Percentiles rank a stretch among this genome's conserved stretches.
phyloP scores from a whole-genome alignment of 2,113 vertebrate species.

The Tympanuchus pallidicinctus region DNA sequence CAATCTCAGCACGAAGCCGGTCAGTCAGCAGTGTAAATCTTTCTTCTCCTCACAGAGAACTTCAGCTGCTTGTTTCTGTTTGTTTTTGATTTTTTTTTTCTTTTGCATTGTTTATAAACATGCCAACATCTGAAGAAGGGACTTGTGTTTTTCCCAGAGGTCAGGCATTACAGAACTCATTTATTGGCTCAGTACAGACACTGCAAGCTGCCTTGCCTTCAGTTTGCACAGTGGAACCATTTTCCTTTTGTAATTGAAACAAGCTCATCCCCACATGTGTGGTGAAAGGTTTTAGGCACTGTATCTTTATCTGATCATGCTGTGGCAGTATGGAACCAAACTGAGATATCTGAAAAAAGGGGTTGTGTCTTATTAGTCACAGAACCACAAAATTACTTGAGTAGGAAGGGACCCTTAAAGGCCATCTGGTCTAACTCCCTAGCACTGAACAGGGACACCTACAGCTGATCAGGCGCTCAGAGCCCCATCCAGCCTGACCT shows the following conservation, averaged over 20 bases:
- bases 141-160: conserved; percentile 33
- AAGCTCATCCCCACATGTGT: neutral
- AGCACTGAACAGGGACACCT: too few species aligned
- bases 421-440: too few species aligned
- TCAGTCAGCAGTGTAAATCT: conserved; percentile 26
- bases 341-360: neutral
- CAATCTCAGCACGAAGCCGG: neutral
- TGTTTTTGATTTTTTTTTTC: neutral
- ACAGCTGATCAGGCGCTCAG: too few species aligned
- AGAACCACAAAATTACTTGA: too few species aligned
- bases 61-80: neutral
- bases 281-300: neutral
- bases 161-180: conserved; percentile 6
- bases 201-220: conserved; percentile 12
- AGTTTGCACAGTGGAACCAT: neutral
- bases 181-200: conserved; percentile 46
- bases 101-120: conserved; percentile 6
- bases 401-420: too few species aligned
- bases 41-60: conserved; percentile 23
- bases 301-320: neutral
- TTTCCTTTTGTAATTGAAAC: conserved; percentile 54
- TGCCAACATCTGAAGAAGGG: conserved; percentile 11
- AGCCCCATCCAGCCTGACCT: too few species aligned
- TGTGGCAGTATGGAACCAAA: neutral
- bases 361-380: neutral